Base-by-base conservation (phyloP, 2,797 vertebrate genomes). In the Triplophysa bombifrons region DNA sequence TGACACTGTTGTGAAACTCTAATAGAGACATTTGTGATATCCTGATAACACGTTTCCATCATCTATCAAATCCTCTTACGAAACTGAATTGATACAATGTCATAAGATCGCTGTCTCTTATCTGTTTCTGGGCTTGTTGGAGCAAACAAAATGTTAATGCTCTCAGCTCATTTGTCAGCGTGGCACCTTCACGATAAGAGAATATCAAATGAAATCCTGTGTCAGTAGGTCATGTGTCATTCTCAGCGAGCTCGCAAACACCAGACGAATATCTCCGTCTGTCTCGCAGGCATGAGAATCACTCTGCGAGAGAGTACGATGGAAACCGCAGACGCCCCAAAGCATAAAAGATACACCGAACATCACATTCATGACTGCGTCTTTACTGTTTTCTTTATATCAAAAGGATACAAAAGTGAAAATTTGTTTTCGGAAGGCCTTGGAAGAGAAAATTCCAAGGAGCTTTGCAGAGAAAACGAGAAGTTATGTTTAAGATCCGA, bases 41-140 rank as follows among this genome's bases (percentile, higher is more conserved):
- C 84, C 86, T 91, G 91, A 90, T 91, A 87, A 90, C 93, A 92
- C 90, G 91, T 92, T 91, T 90, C 55, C 50, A 82, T 87, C 82
- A 87, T 91, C 86, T 89, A 90, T 92, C 90, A 91, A 27, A 91
- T 90, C 90, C 87, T 90, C 91, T 89, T 91, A 91, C 91, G 90
- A 90, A 90, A 86, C 66, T 38, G 60, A 53, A 76, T 16, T 58
- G 51, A 63, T 50, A 61, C 55, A 19, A n/a, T 73, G 70, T 80
- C 79, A 84, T 80, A 55, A 25, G 10, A 6, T 25, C 60, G 46
- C 41, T 65, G 67, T 73, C 73, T 76, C 75, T 66, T 58, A 73
- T 80, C 75, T 25, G 38, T 82, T 72, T 82, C 68, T 82, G 80
- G 58, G 70, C 55, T 89, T 90, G 88, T 91, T 90, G 88, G 90